Evolutionary conservation across 2,888 invertebrate species (phyloP), one percentile per base, ranked within the genome.

Genomic region (Carabus problematicus): DNA sequence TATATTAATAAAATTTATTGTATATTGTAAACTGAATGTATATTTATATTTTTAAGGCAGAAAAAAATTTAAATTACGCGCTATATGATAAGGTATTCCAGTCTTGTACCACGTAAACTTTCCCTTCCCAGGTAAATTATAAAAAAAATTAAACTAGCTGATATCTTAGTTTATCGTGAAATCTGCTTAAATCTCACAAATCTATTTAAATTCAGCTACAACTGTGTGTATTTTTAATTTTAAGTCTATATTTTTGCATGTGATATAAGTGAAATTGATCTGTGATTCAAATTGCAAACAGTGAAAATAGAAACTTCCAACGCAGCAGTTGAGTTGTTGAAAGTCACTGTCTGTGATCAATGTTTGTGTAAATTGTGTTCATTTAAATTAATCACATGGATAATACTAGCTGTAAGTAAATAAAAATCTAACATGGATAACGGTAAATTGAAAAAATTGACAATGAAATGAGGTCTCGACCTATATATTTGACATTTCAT

Each of bases 281-380:
- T 42, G 7, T n/a, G 43, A 45, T 39, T 41, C 39, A 19, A n/a
- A 12, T 43, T 49, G 19, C 39, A 61, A 62, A 62, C 55, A 62
- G 69, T 62, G 69, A 55, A 40, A 56, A 68, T 54, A 62, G 56
- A 69, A 69, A 62, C 69, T 69, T 69, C 69, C 69, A 69, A 69
- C 69, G 62, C 16, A 56, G 61, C 69, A 69, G 47, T 59, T 67
- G 29, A 29, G 52, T 40, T 62, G 29, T 61, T 52, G 67, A 69
- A 62, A 62, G 61, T 69, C 55, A 69, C 62, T 62, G 60, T 67
- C 62, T 61, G 69, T 69, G 69, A 69, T 69, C 69, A 69, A 69
- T 61, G 69, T 62, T 69, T 61, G 69, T 56, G 61, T 61, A 45
- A 62, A 54, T 42, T 68, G 61, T 69, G 62, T 69, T 55, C 56